Percentiles rank a stretch among this genome's conserved stretches.
These are phyloP conservation scores for Neodiprion pinetum DNA, from an alignment of 1,140 invertebrate genomes.

Conservation along the genomic window DNA sequence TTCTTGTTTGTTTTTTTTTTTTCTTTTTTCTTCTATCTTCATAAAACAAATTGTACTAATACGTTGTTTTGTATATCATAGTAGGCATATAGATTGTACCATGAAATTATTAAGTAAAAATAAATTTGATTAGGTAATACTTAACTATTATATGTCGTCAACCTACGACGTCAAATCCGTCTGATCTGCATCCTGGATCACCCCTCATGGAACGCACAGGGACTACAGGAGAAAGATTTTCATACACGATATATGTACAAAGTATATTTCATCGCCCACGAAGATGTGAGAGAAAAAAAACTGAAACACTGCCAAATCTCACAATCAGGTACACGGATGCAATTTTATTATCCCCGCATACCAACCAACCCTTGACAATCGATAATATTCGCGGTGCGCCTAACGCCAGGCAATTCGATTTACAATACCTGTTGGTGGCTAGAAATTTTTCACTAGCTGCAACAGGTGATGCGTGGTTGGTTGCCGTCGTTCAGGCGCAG, in stretches of 20 bases:
- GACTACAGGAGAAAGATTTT: too few relatives aligned
- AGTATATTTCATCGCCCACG: too few relatives aligned
- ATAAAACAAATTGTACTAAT: conserved; percentile 51
- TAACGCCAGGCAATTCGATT: not conserved
- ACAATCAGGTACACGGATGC: too few relatives aligned
- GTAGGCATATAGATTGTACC: conserved; percentile 62
- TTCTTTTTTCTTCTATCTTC: conserved; percentile 43
- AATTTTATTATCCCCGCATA: too few relatives aligned
- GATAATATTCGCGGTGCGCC: not conserved
- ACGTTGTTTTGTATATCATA: conserved; percentile 63
- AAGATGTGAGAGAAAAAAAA: too few relatives aligned
- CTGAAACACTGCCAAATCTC: too few relatives aligned
- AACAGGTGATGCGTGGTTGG: not conserved
- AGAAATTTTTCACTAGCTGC: not conserved
- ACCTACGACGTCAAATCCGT: too few relatives aligned
- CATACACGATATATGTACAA: too few relatives aligned
- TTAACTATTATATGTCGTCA: not conserved
- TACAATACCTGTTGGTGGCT: not conserved
- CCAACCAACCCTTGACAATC: too few relatives aligned
- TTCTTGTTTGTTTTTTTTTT: conserved; percentile 40
- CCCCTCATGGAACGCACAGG: too few relatives aligned
- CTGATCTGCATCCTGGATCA: too few relatives aligned
- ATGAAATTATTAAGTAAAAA: conserved; percentile 64
- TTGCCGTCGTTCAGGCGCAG: not conserved
- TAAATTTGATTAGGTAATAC: conserved; percentile 65